A percentile compares a stretch with the other conserved stretches of the same genome.
Conservation (phyloP, 2,888 invertebrate genomes). For the Mellilla xanthometata region DNA sequence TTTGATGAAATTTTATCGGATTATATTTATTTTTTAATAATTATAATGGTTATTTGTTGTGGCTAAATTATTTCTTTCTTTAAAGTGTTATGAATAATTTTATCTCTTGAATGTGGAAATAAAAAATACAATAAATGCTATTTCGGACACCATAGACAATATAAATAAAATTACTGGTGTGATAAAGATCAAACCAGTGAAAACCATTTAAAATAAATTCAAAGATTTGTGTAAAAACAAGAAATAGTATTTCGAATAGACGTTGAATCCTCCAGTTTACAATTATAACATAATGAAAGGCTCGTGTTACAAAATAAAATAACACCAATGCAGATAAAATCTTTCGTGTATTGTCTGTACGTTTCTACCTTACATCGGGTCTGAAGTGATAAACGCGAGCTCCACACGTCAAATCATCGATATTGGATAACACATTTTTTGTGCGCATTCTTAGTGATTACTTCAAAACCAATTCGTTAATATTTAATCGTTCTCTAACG, state of each 20-base stretch:
- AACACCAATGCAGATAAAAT: constrained; percentile 48
- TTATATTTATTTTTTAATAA: constrained; percentile 59
- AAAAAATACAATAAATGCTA: too few relatives aligned
- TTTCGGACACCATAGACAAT: too few relatives aligned
- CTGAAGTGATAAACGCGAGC: neutral
- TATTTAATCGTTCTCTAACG: constrained; percentile 66
- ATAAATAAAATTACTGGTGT: too few relatives aligned
- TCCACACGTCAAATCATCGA: constrained; percentile 3
- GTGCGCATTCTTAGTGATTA: constrained; percentile 30
- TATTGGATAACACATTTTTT: constrained; percentile 9
- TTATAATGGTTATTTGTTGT: constrained; percentile 48
- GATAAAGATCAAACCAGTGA: too few relatives aligned
- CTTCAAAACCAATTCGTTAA: constrained; percentile 48
- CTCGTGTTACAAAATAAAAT: constrained; percentile 62
- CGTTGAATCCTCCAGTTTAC: constrained; percentile 11
- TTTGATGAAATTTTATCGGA: constrained; percentile 59
- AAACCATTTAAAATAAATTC: too few relatives aligned
- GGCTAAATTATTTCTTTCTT: constrained; percentile 28
- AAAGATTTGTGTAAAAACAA: too few relatives aligned
- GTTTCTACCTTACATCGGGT: constrained; percentile 22
- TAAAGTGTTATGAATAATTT: neutral
- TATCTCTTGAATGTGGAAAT: too few relatives aligned
- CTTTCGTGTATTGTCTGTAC: constrained; percentile 31
- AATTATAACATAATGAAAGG: constrained; percentile 48
- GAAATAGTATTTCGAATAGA: too few relatives aligned